These are phyloP conservation scores for Tragelaphus strepsiceros DNA, from an alignment of 2,113 vertebrate species.

Conservation along the genomic window DNA sequence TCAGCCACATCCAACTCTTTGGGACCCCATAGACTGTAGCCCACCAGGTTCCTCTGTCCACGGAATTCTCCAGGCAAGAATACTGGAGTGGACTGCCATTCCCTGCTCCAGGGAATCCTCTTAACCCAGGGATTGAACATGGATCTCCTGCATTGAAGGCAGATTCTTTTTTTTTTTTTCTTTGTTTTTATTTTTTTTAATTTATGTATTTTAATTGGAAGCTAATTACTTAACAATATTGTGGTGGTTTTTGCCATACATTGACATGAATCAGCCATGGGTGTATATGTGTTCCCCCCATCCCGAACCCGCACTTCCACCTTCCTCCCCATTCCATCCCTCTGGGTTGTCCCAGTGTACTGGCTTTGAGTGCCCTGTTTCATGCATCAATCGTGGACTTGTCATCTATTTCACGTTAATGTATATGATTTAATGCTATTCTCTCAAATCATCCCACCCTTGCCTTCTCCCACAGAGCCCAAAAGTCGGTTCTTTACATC, in stretches of 20 bases:
- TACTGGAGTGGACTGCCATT: neutral
- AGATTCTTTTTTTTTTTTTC: neutral
- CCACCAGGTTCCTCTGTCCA: neutral
- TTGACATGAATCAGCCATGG: neutral
- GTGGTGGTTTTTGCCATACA: neutral
- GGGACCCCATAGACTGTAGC: neutral
- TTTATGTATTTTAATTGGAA: neutral
- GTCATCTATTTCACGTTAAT: neutral
- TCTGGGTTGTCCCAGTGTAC: neutral
- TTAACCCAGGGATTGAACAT: neutral
- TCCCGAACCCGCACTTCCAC: neutral
- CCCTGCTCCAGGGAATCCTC: neutral
- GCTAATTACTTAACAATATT: neutral
- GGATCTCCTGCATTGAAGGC: neutral
- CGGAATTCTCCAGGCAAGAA: neutral
- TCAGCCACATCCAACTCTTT: neutral
- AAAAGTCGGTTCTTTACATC: neutral
- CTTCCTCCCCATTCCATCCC: neutral
- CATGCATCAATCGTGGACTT: neutral
- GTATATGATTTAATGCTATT: neutral
- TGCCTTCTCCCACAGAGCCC: rapidly evolving
- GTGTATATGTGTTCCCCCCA: neutral
- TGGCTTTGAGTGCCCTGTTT: neutral
- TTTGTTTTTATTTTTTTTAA: neutral
- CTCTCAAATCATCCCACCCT: neutral